Evolutionary conservation across 2,113 vertebrate species (phyloP).

Genomic region (Rhabdornis inornatus): DNA sequence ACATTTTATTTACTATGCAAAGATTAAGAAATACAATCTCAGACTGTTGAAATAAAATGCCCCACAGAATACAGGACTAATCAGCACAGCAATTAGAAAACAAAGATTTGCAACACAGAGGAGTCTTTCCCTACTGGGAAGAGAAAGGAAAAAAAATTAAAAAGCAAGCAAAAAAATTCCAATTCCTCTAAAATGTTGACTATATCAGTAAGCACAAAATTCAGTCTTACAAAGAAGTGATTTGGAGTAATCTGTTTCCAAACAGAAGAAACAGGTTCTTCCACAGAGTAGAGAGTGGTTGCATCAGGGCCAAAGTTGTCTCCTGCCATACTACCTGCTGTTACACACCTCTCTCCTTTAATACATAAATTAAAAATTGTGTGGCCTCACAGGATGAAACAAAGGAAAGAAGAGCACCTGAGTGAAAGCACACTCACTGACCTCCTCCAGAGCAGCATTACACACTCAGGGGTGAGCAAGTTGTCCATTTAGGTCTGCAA

Average conservation of each 20-base stretch:
- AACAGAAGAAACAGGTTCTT: neutral
- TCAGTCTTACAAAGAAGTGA: neutral
- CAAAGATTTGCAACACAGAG: neutral
- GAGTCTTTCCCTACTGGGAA: neutral
- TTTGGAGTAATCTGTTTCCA: neutral
- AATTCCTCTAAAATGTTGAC: neutral
- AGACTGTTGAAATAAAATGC: neutral
- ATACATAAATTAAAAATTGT: neutral
- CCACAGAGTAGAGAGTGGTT: rapidly evolving
- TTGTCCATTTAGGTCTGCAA: neutral
- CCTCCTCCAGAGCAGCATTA: neutral
- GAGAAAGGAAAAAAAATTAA: neutral
- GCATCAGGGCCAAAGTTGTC: neutral
- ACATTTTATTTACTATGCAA: neutral
- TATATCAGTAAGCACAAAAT: neutral
- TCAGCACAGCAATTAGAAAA: neutral
- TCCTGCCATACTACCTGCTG: neutral
- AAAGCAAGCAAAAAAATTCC: neutral
- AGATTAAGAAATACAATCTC: neutral
- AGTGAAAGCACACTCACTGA: neutral
- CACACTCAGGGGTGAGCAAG: neutral
- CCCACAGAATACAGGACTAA: neutral
- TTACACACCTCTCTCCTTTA: neutral
- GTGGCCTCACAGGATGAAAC: neutral
- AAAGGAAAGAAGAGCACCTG: neutral